Percentiles rank a stretch among this genome's conserved stretches.
Conservation (phyloP, 2,797 vertebrate genomes). For the Tokudaia tokunoshimensis region DNA sequence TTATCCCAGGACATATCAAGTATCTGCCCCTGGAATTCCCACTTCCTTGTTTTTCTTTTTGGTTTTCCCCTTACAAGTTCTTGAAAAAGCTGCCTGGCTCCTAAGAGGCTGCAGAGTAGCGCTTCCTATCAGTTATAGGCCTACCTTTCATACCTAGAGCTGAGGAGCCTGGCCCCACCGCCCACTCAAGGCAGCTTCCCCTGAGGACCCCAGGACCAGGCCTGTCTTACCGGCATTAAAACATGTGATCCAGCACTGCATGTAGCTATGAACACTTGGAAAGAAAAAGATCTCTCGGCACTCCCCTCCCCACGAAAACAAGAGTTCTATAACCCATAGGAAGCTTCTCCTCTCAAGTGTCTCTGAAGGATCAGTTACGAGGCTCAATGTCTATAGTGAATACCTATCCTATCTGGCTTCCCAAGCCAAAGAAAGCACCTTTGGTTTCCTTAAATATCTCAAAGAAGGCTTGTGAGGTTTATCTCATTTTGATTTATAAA, state of each 20-base stretch:
- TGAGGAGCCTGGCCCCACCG: background rate
- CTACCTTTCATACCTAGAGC: slow-evolving; percentile 51
- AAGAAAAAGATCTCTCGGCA: slow-evolving; percentile 1
- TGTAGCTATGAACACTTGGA: background rate
- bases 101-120: background rate
- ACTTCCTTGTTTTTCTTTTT: slow-evolving; percentile 80
- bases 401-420: background rate
- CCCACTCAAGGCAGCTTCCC: background rate
- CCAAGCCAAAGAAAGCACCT: slow-evolving; percentile 51
- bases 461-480: slow-evolving; percentile 32
- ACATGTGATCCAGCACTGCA: background rate
- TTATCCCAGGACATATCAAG: slow-evolving; percentile 32
- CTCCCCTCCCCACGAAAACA: background rate
- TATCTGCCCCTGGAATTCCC: slow-evolving; percentile 74
- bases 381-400: background rate
- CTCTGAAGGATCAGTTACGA: background rate
- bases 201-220: background rate
- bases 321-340: background rate
- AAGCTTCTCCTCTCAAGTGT: slow-evolving; percentile 23
- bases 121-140: slow-evolving; percentile 23
- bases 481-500: slow-evolving; percentile 66
- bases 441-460: slow-evolving; percentile 54
- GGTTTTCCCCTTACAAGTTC: slow-evolving; percentile 63
- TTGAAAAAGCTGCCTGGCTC: slow-evolving; percentile 68
- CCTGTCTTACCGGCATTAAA: slow-evolving; percentile 18